Base-by-base conservation (phyloP, 1,140 invertebrate genomes). In the Grapholita molesta region DNA sequence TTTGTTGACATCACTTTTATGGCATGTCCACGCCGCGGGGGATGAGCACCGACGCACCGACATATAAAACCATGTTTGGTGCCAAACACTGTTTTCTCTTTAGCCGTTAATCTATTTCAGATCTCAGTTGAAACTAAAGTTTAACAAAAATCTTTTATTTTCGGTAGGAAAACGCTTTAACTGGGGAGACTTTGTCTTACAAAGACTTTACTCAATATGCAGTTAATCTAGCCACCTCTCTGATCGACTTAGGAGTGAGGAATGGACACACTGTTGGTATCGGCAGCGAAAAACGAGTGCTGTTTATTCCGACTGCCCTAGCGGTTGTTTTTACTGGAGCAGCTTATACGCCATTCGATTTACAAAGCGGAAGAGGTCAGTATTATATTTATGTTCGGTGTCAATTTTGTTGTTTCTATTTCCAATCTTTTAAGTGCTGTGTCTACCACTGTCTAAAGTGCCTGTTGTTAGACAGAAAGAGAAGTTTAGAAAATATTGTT, bases 251-350 rank as follows among this genome's bases (percentile, higher is more conserved):
- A 25, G 86, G 83, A 15, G 73, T 88, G 24, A 53, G 71, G 9
- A 73, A 85, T 5, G 93, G 93, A 15, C 94, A 95, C 79, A 89
- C 91, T 55, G 85, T 95, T 32, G 93, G 92, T 1, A 84, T 95
- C 61, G 93, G 91, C 21, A 93, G 93, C 70, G 95, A 95, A 77
- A 95, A 95, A 84, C 91, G 93, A 66, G 75, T 93, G 2, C 89
- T 93, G 77, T 95, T 93, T 76, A 76, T 92, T 93, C 94, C 68
- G 95, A 95, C 32, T 80, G 88, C 64, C 88, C 93, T 69, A 94
- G 93, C 25, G 28, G 77, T 85, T 64, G 68, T 85, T 57, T 82
- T 84, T 66, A 82, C 77, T 42, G 85, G 85, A 15, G 85, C 85
- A 15, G 75, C 79, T 11, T 85, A 81, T 61, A 84, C 82, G 5